A percentile compares a stretch with the other conserved stretches of the same genome.
These are phyloP conservation scores for Cremastobaeus sp. DNA, from an alignment of 2,888 invertebrate species.

Conservation along the genomic window DNA sequence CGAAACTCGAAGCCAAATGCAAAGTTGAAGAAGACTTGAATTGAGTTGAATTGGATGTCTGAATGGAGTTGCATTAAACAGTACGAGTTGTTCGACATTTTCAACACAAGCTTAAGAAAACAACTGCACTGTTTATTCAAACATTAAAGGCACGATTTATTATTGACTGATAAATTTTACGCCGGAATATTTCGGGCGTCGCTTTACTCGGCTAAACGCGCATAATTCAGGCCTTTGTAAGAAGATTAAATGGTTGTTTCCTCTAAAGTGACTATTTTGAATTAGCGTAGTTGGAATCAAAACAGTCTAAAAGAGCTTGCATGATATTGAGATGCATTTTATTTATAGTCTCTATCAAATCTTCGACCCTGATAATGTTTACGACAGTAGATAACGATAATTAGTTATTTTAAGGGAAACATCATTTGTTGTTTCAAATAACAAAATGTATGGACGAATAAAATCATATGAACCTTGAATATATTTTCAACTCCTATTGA, in stretches of 20 bases:
- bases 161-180: too few relatives aligned
- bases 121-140: too few relatives aligned
- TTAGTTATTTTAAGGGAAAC: slow-evolving; percentile 10
- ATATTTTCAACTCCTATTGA: not conserved
- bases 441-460: not conserved
- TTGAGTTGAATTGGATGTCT: slow-evolving; percentile 19
- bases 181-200: too few relatives aligned
- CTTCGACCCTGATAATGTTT: slow-evolving; percentile 17
- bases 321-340: not conserved
- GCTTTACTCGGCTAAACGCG: too few relatives aligned
- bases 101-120: too few relatives aligned
- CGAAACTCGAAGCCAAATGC: slow-evolving; percentile 16
- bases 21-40: slow-evolving; percentile 15
- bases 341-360: slow-evolving; percentile 19
- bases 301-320: slow-evolving; percentile 14
- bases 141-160: too few relatives aligned
- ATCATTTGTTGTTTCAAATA: slow-evolving; percentile 15
- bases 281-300: too few relatives aligned
- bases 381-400: slow-evolving; percentile 3
- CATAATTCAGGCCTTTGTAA: too few relatives aligned
- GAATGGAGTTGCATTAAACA: slow-evolving; percentile 26
- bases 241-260: too few relatives aligned
- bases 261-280: too few relatives aligned
- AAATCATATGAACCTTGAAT: not conserved
- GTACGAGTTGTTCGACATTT: too few relatives aligned